These are phyloP conservation scores for Eufriesea mexicana DNA, from an alignment of 1,140 invertebrate species.

Conservation along the genomic window DNA sequence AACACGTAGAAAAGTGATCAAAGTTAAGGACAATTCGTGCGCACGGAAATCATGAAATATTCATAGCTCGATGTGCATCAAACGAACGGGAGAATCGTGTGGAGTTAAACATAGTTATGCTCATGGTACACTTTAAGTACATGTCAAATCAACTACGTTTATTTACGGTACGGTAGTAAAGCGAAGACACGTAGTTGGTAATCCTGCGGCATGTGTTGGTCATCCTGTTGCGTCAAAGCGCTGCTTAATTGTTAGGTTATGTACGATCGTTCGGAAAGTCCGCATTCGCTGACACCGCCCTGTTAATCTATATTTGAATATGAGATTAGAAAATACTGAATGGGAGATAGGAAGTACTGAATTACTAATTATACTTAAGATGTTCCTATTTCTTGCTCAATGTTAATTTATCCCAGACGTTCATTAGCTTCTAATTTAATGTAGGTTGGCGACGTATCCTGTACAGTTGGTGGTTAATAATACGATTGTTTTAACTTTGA, in stretches of 20 bases:
- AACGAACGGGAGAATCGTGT: neutral
- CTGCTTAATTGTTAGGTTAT: neutral
- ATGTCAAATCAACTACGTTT: neutral
- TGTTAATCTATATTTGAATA: too few species aligned
- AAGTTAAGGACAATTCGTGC: neutral
- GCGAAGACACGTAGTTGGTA: neutral
- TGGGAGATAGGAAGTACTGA: too few species aligned
- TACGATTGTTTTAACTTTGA: too few species aligned
- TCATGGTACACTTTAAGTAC: neutral
- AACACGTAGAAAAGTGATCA: neutral
- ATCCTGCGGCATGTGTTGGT: neutral
- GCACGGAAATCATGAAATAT: constrained; percentile 1
- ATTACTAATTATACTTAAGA: too few species aligned
- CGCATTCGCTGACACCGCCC: too few species aligned
- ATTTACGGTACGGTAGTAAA: neutral
- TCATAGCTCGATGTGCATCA: neutral
- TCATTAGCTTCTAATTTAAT: too few species aligned
- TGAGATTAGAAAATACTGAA: too few species aligned
- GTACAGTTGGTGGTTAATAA: too few species aligned
- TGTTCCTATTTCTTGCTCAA: too few species aligned
- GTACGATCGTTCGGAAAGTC: neutral
- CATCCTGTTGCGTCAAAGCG: neutral
- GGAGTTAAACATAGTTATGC: neutral
- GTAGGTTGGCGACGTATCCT: too few species aligned
- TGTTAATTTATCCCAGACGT: too few species aligned